Base-by-base conservation (phyloP, 1,140 invertebrate genomes). In the Diabrotica undecimpunctata region DNA sequence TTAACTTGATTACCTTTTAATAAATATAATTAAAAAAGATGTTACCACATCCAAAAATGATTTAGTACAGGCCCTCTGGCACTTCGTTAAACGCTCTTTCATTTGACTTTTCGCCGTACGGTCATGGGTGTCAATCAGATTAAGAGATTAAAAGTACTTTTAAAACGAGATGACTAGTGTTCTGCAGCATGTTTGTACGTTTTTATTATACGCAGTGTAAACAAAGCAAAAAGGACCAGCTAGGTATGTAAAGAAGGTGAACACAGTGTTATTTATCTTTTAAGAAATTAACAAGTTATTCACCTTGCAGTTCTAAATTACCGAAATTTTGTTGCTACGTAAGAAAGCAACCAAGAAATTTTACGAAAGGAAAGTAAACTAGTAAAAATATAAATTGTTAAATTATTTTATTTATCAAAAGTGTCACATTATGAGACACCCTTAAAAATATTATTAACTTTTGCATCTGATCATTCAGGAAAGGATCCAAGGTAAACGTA, bases 1-100 rank as follows among this genome's bases (percentile, higher is more conserved):
- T 57, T 57, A 57, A 57, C 55, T 57, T 57, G 55, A 57, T 57
- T 57, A 57, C 25, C 25, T 57, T 57, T 57, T 57, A 37, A 57
- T 57, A 57, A 57, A 57, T 57, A 57, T 57, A 57, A 57, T 57
- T 57, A 57, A n/a, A 25, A 37, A 12, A 37, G 55, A 57, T 55
- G 54, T 55, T 55, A 55, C 54, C 14, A 55, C 54, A 55, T 55
- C 54, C 8, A n/a, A 46, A 55, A 36, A 13, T 57, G 55, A 37
- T 57, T 41, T 37, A 37, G 7, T 38, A 37, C 11, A 54, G 9
- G 36, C 12, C 37, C 36, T 57, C 12, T 37, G 38, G 35, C 55
- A 37, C n/a, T 12, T n/a, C 38, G 36, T 57, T 57, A 37, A 38
- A 37, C 38, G 10, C 55, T 38, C 37, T 57, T 36, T 57, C 41